A percentile compares a stretch with the other conserved stretches of the same genome.
phyloP scores from a whole-genome alignment of 2,888 invertebrate species.

The Cosmorhoe ocellata region DNA sequence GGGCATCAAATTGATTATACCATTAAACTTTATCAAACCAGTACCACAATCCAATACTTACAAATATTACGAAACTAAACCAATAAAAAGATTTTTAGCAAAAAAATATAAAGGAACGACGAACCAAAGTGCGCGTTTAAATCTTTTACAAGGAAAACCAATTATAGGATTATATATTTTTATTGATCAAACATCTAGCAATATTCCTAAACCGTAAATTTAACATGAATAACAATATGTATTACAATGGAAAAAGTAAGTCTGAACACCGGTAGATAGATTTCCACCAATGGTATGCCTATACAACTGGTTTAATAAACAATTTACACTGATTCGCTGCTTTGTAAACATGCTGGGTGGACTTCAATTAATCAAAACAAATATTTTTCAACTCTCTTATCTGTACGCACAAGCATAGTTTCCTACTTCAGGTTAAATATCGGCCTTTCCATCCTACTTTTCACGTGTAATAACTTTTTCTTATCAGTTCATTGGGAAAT shows the following conservation, averaged over 20 bases:
- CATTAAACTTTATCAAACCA: neutral
- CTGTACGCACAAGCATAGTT: neutral
- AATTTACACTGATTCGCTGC: slow-evolving; percentile 12
- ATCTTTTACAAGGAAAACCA: slow-evolving; percentile 59
- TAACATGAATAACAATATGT: no score
- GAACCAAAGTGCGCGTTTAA: slow-evolving; percentile 62
- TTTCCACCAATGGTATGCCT: no score
- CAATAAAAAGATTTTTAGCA: neutral
- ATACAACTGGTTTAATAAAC: no score
- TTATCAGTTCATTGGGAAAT: slow-evolving; percentile 23
- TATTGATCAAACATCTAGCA: no score
- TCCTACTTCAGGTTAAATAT: no score
- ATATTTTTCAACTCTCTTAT: slow-evolving; percentile 16
- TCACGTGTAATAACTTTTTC: slow-evolving; percentile 18
- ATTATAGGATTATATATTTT: neutral
- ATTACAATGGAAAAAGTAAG: no score
- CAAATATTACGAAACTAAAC: neutral
- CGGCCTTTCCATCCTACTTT: slow-evolving; percentile 2
- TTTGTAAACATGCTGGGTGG: slow-evolving; percentile 18
- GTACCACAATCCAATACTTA: no score
- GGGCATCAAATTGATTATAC: neutral
- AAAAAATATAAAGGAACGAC: slow-evolving; percentile 1
- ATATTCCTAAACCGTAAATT: no score
- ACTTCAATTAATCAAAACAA: slow-evolving; percentile 20
- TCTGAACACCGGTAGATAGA: no score